A percentile compares a stretch with the other conserved stretches of the same genome.
These are phyloP conservation scores for Acrossocheilus fasciatus DNA, from an alignment of 2,797 vertebrate species.

Conservation along the genomic window DNA sequence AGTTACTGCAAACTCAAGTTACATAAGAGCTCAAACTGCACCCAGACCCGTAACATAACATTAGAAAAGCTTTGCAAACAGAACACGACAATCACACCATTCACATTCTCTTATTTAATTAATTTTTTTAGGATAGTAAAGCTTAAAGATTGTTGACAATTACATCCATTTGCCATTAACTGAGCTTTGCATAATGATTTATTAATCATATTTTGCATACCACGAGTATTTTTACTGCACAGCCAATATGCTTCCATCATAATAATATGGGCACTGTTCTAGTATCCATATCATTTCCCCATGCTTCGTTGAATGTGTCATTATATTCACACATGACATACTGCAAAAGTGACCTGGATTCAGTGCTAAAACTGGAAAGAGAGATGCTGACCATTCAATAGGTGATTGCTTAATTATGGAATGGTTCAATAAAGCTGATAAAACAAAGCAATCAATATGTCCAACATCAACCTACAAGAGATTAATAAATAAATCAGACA, in stretches of 20 bases:
- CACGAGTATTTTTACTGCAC: neutral
- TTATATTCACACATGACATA: neutral
- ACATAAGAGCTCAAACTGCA: neutral
- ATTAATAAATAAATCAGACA: conserved; percentile 3
- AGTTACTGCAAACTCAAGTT: conserved; percentile 15
- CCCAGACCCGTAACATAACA: neutral
- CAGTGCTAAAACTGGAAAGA: neutral
- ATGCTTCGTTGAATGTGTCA: neutral
- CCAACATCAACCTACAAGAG: neutral
- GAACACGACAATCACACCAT: neutral
- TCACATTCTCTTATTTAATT: neutral
- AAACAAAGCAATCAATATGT: neutral
- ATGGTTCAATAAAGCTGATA: too few species aligned
- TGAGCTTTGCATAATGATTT: neutral
- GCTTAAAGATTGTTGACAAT: neutral
- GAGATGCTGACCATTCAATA: neutral
- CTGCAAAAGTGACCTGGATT: neutral
- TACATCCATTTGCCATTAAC: neutral
- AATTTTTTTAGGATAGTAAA: neutral
- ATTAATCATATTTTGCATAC: conserved; percentile 12
- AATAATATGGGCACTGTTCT: neutral
- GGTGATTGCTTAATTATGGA: too few species aligned
- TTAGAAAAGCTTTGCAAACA: neutral
- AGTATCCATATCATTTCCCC: neutral
- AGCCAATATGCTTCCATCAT: neutral